Conservation (phyloP, 2,888 invertebrate species). For the Cheilosia soror region DNA sequence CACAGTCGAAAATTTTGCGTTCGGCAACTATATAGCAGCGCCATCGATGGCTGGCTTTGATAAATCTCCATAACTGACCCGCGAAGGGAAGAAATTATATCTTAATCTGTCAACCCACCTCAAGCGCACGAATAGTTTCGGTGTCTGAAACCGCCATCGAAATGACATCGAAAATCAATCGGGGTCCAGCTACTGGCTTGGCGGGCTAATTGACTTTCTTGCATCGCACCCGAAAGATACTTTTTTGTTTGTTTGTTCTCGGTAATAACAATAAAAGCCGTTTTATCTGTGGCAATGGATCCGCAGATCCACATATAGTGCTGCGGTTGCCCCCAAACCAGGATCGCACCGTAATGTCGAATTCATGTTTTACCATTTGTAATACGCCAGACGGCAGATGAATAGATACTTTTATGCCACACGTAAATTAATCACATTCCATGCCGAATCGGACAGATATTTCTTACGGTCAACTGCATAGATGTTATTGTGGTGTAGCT, state of each 20-base stretch:
- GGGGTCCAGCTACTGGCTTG: slow-evolving; percentile 37
- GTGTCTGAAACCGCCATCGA: background rate
- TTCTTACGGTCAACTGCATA: background rate
- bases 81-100: slow-evolving; percentile 24
- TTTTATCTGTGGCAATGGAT: slow-evolving; percentile 61
- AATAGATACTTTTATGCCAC: slow-evolving; percentile 71
- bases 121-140: slow-evolving; percentile 27
- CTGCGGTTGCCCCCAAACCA: slow-evolving; percentile 3
- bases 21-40: background rate
- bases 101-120: slow-evolving; percentile 66
- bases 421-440: slow-evolving; percentile 71
- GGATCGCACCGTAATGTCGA: slow-evolving; percentile 74
- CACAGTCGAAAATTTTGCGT: background rate
- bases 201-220: slow-evolving; percentile 51
- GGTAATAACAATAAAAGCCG: slow-evolving; percentile 66
- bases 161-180: slow-evolving; percentile 68
- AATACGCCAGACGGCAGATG: slow-evolving; percentile 75
- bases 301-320: slow-evolving; percentile 40
- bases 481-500: background rate
- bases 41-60: slow-evolving; percentile 32
- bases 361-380: slow-evolving; percentile 77
- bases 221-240: slow-evolving; percentile 15
- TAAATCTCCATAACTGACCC: slow-evolving; percentile 13
- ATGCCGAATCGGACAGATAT: slow-evolving; percentile 52
- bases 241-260: slow-evolving; percentile 7